Evolutionary conservation across 2,888 invertebrate genomes (phyloP), one percentile per base, ranked within the genome.

Genomic region (Trimorus sp.): DNA sequence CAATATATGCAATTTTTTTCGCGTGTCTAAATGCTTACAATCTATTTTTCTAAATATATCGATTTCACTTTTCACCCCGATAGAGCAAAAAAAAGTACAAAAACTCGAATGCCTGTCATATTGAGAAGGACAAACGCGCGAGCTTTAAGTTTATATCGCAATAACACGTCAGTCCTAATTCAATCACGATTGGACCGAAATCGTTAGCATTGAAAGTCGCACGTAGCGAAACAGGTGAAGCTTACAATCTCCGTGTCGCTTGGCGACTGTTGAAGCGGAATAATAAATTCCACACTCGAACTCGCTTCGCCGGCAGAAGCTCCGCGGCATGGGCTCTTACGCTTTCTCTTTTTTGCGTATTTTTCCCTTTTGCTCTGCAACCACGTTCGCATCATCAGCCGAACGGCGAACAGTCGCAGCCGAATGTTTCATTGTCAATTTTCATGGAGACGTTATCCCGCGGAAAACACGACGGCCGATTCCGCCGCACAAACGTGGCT

Each of bases 131-230:
- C n/a, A 38, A 38, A 38, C 38, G 5, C 38, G 38, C 38, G 8
- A 5, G 38, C 45, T 45, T 26, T 60, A 49, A 62, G 56, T 42
- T 16, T 42, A 15, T 42, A 56, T 71, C 48, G 48, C 66, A 73
- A 78, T 85, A 85, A 85, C 84, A 84, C 80, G 85, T 82, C 83
- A 78, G 74, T 74, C 82, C 84, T 85, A 86, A 86, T 86, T 83
- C 65, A 73, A 74, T 76, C 77, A 77, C 83, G 84, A 84, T 85
- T 81, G 79, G 73, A 69, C 58, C 78, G 62, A 76, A 74, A 76
- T 73, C 78, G 80, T 65, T 62, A 75, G 75, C 79, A 84, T 80
- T 80, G 82, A 82, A 82, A 82, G 78, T 77, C 60, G 56, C 60
- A 75, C 59, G 74, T 70, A 71, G 42, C 74, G 49, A 54, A 68